These are phyloP conservation scores for Drosophila auraria DNA, from an alignment of 1,140 invertebrate species.

Conservation along the genomic window DNA sequence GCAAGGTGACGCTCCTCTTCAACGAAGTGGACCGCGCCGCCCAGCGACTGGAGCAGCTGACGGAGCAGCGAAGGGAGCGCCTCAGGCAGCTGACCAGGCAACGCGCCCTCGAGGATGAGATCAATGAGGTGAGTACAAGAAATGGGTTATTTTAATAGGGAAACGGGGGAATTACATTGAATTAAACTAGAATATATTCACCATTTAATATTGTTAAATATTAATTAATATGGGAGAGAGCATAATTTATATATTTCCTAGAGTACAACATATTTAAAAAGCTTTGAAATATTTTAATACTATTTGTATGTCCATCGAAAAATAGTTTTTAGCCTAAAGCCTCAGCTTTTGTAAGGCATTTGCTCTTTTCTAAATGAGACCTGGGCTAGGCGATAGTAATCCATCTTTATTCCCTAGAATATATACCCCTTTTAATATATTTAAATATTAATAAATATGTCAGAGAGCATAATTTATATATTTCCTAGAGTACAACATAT, in stretches of 20 bases:
- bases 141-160: no score
- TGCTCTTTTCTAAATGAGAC: not conserved
- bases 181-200: no score
- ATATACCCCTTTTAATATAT: no score
- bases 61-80: constrained; percentile 86
- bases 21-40: constrained; percentile 86
- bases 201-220: no score
- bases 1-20: constrained; percentile 86
- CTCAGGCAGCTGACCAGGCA: constrained; percentile 86
- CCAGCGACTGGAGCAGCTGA: constrained; percentile 86
- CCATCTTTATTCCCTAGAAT: not conserved
- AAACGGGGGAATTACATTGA: no score
- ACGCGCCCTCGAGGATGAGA: constrained; percentile 87
- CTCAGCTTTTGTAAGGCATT: not conserved
- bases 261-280: no score
- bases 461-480: no score
- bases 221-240: no score
- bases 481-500: no score
- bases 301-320: not conserved
- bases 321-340: not conserved
- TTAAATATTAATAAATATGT: no score
- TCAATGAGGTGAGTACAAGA: constrained; percentile 86
- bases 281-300: no score
- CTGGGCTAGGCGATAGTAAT: not conserved
- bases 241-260: no score